Percentiles rank a stretch among this genome's conserved stretches.
Evolutionary conservation across 2,888 invertebrate genomes (phyloP).

Genomic region (Watsonalla cultraria): DNA sequence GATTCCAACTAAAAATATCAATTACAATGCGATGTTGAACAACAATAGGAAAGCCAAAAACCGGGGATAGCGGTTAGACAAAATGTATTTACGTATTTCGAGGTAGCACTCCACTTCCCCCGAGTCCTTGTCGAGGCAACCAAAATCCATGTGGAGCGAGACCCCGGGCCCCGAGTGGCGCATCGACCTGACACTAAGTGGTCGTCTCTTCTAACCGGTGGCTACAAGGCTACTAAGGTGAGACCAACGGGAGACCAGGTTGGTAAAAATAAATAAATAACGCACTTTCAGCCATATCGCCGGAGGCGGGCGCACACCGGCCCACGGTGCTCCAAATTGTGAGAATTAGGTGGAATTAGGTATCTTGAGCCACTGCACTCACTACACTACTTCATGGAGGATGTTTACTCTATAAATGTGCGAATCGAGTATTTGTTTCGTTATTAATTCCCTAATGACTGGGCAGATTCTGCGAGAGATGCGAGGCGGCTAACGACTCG

Average conservation of each 20-base stretch:
- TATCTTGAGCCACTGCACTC: conserved; percentile 26
- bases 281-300: conserved; percentile 70
- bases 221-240: conserved; percentile 66
- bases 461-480: neutral
- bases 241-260: conserved; percentile 50
- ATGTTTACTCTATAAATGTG: conserved; percentile 62
- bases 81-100: conserved; percentile 82
- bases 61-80: conserved; percentile 56
- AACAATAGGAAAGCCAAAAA: conserved; percentile 64
- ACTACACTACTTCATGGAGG: conserved; percentile 49
- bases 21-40: conserved; percentile 69
- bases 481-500: neutral
- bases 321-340: conserved; percentile 61
- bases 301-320: conserved; percentile 54
- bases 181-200: conserved; percentile 56
- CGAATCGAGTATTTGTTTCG: conserved; percentile 37
- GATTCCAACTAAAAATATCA: conserved; percentile 76
- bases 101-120: conserved; percentile 84
- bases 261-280: conserved; percentile 69
- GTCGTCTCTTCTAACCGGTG: conserved; percentile 64
- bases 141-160: conserved; percentile 78
- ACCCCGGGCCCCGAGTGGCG: conserved; percentile 39
- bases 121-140: conserved; percentile 81
- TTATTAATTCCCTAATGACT: conserved; percentile 17
- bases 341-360: conserved; percentile 47